Evolutionary conservation across 2,113 vertebrate genomes (phyloP).

Genomic region (Thalassarche chlororhynchos): DNA sequence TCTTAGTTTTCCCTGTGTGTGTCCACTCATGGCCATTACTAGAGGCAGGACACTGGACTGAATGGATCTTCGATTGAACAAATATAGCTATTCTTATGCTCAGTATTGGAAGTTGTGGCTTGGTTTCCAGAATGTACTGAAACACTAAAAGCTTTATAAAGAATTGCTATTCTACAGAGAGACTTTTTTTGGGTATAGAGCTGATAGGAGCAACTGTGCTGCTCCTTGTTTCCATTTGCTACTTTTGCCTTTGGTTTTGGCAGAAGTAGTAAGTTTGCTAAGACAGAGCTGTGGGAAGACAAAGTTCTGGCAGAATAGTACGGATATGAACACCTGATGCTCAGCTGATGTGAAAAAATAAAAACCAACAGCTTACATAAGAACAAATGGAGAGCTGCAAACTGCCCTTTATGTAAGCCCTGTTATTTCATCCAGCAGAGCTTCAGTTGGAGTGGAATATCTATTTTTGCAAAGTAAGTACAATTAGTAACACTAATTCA

Average conservation of each 20-base stretch:
- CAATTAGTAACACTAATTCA: not conserved
- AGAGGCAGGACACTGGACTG: not conserved
- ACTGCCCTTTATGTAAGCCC: not conserved
- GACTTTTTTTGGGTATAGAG: not conserved
- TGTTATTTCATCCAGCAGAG: not conserved
- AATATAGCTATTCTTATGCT: not conserved
- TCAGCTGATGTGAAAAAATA: not conserved
- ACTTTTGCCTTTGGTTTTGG: not conserved
- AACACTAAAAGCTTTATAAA: not conserved
- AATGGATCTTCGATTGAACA: not conserved
- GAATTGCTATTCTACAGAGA: not conserved
- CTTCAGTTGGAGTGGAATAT: not conserved
- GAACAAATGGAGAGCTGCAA: not conserved
- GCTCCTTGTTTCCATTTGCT: not conserved
- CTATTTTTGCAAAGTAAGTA: not conserved
- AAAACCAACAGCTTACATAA: not conserved
- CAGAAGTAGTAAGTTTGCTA: not conserved
- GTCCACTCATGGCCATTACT: not conserved
- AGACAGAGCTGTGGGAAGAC: not conserved
- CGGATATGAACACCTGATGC: not conserved
- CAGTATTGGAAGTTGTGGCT: not conserved
- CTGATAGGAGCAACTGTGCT: not conserved
- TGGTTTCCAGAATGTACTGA: not conserved
- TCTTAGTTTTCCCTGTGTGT: not conserved
- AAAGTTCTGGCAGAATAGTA: not conserved